Conservation (phyloP, 1,140 invertebrate species). For the Heliconius hewitsoni region DNA sequence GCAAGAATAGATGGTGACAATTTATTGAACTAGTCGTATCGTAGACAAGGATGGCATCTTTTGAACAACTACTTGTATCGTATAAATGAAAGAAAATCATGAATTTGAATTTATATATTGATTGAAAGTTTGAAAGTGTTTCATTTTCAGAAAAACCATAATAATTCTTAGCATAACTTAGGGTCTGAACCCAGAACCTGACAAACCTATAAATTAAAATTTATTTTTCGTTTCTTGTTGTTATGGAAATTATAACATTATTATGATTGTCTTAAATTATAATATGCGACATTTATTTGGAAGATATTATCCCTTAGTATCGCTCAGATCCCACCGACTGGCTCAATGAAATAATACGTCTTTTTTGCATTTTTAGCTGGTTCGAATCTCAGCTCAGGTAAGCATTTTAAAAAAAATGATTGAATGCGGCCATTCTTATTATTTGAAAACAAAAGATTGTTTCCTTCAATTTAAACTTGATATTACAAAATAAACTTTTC, state of each 20-base stretch:
- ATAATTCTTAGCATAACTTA: not conserved
- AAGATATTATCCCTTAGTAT: not conserved
- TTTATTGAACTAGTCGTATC: not conserved
- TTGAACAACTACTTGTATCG: too few relatives aligned
- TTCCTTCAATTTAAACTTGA: not conserved
- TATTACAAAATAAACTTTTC: not conserved
- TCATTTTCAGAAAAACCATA: too few relatives aligned
- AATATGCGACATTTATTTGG: not conserved
- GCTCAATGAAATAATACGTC: not conserved
- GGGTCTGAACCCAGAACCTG: not conserved
- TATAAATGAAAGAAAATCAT: too few relatives aligned
- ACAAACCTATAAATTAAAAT: too few relatives aligned
- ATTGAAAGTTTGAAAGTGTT: too few relatives aligned
- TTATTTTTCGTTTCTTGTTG: not conserved
- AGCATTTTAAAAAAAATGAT: conserved; percentile 8
- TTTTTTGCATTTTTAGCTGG: conserved; percentile 7
- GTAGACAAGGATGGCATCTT: not conserved
- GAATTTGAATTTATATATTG: too few relatives aligned
- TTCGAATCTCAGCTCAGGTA: conserved; percentile 9
- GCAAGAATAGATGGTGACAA: not conserved
- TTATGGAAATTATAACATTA: not conserved
- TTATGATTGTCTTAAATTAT: not conserved
- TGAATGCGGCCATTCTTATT: conserved; percentile 6
- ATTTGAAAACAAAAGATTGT: conserved; percentile 1
- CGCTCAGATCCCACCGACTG: not conserved